Evolutionary conservation across 2,797 vertebrate species (phyloP), one percentile per base, ranked within the genome.

Genomic region (Halcyon chelicuti): DNA sequence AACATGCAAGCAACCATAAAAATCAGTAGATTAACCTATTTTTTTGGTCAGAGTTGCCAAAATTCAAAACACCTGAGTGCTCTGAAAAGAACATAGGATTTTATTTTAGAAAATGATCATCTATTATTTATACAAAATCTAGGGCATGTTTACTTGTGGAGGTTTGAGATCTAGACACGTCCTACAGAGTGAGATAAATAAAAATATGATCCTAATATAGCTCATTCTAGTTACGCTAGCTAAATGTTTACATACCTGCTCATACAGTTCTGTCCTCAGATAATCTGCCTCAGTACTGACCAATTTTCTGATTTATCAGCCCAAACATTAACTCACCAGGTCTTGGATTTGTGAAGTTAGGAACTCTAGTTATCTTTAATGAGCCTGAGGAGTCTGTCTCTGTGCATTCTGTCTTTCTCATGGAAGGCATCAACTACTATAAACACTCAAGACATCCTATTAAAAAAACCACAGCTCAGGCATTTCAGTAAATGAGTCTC

Each of bases 51-150:
- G 44, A 84, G 74, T 6, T 66, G 44, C 57, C 76, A 81, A 73
- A 78, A 73, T 28, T 68, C 29, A 84, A 91, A 92, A 33, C 9
- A 80, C 21, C 6, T 1, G 7, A 80, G 12, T 61, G 49, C 18
- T 77, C 31, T 76, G 62, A 92, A 75, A 74, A 91, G 12, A 80
- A 51, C 14, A 26, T 6, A 42, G 1, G 14, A 68, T 61, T 93
- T 93, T 74, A 89, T 91, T 94, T 97, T 96, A 89, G 89, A 88
- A 96, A 90, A 75, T 5, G 11, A 14, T 66, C 1, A 90, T 96
- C n/a, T 72, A 94, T 93, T 92, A 94, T 96, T 96, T 78, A 95
- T 68, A 80, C 13, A 80, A 93, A 90, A 92, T 78, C 81, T 91
- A 75, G 91, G 84, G 35, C 75, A 86, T 46, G 51, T 60, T 93